A percentile compares a stretch with the other conserved stretches of the same genome.
Conservation (phyloP, 2,113 vertebrate genomes). For the Natator depressus region DNA sequence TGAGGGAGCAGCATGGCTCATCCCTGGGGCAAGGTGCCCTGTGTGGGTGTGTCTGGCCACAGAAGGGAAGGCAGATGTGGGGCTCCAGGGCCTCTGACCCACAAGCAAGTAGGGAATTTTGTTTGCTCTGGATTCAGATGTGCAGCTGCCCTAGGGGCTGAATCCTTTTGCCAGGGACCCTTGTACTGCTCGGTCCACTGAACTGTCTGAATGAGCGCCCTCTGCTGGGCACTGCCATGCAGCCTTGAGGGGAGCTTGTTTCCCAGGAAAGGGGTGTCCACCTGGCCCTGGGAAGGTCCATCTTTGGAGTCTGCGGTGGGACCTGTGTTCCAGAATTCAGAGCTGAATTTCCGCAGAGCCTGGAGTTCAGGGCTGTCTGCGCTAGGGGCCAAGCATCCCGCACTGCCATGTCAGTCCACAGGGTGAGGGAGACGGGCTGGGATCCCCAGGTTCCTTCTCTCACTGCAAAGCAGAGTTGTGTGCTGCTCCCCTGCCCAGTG, state of each 20-base stretch:
- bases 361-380: background rate
- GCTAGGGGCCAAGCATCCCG: background rate
- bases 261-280: background rate
- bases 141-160: background rate
- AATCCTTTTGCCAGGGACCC: background rate
- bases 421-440: background rate
- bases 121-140: too few relatives aligned
- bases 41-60: background rate
- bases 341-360: background rate
- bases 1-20: background rate
- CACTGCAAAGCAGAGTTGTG: background rate
- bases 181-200: background rate
- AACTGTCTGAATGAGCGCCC: background rate
- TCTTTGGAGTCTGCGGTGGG: background rate
- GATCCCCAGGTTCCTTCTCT: background rate
- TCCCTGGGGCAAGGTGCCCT: background rate
- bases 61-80: background rate
- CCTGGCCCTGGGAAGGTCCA: background rate
- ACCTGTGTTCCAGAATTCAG: background rate
- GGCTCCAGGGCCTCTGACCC: background rate
- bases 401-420: background rate
- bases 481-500: background rate
- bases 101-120: background rate
- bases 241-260: background rate
- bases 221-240: background rate